Evolutionary conservation across 1,140 invertebrate genomes (phyloP).

Genomic region (Caenorhabditis brenneri): DNA sequence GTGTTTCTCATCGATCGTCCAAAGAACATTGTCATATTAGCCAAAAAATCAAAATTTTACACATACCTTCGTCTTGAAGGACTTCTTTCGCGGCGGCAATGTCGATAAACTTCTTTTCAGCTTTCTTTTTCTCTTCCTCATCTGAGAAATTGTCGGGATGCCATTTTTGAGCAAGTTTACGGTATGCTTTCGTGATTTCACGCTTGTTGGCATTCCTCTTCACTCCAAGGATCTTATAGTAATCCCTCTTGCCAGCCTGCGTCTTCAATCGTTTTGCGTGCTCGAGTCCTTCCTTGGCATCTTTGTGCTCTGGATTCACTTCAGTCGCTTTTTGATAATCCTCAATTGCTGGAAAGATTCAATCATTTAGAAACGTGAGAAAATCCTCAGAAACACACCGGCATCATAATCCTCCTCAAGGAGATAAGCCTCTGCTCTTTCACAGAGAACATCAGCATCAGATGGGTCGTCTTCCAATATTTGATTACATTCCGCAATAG

Average conservation of each 20-base stretch:
- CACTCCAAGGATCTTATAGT: constrained; percentile 94
- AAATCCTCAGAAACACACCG: too few relatives aligned
- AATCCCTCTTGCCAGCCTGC: constrained; percentile 89
- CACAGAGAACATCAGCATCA: constrained; percentile 83
- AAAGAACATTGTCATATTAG: not conserved
- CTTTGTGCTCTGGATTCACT: constrained; percentile 80
- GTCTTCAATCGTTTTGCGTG: constrained; percentile 91
- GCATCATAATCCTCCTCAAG: constrained; percentile 89
- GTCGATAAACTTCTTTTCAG: constrained; percentile 97
- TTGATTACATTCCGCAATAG: constrained; percentile 80
- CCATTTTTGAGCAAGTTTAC: constrained; percentile 96
- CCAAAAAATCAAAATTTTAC: not conserved
- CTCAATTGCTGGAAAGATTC: constrained; percentile 78
- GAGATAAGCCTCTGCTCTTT: constrained; percentile 89
- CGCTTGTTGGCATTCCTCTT: constrained; percentile 84
- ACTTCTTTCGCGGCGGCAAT: constrained; percentile 99
- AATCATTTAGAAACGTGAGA: too few relatives aligned
- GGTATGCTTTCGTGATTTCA: constrained; percentile 93
- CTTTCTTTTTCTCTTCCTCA: constrained; percentile 84
- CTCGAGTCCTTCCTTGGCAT: constrained; percentile 87
- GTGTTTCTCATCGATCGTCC: not conserved
- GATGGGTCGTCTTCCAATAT: constrained; percentile 80
- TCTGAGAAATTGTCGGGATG: constrained; percentile 95
- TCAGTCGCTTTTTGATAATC: constrained; percentile 86
- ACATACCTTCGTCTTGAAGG: constrained; percentile 75